Base-by-base conservation (phyloP, 2,888 invertebrate genomes). In the Hirtodrosophila histrioides region DNA sequence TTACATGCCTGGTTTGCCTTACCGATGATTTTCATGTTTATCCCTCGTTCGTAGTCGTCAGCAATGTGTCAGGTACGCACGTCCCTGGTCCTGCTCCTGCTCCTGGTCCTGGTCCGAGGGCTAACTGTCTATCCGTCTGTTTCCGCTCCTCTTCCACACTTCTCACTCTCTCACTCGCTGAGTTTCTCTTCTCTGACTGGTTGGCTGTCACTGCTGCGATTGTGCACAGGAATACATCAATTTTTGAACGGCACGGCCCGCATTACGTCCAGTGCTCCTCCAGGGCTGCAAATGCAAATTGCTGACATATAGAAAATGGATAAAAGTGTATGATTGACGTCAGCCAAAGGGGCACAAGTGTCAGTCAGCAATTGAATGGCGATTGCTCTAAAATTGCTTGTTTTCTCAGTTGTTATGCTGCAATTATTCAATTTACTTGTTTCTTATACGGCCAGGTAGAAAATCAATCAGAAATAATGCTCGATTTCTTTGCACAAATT, bases 1-100 rank as follows among this genome's bases (percentile, higher is more conserved):
- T 76, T 70, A 56, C 76, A 74, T 82, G 82, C 50, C 57, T 70
- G 63, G 70, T 49, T 69, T 62, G 69, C 40, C 63, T 69, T 64
- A 60, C 57, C 60, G 64, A 74, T 84, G 76, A 78, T 74, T 81
- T 73, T 57, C 75, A 72, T 82, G 80, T 78, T 79, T 82, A 83
- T 79, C 63, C 69, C 17, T 60, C 51, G 57, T 53, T 51, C 64
- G 46, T 39, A 54, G 63, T 56, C 61, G 48, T 58, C 58, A 44
- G 58, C 56, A 60, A 70, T 70, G 58, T 69, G 75, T 51, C 76
- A 82, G 78, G 69, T 81, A 62, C 55, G 60, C 60, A 60, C 57
- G 50, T 45, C n/a, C 17, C 50, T 53, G 27, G 17, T 24, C 7
- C 36, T 43, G 12, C 6, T 27, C 3, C 27, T 27, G 27, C 0